These are phyloP conservation scores for Blomia tropicalis DNA, from an alignment of 2,888 invertebrate species.

Conservation along the genomic window DNA sequence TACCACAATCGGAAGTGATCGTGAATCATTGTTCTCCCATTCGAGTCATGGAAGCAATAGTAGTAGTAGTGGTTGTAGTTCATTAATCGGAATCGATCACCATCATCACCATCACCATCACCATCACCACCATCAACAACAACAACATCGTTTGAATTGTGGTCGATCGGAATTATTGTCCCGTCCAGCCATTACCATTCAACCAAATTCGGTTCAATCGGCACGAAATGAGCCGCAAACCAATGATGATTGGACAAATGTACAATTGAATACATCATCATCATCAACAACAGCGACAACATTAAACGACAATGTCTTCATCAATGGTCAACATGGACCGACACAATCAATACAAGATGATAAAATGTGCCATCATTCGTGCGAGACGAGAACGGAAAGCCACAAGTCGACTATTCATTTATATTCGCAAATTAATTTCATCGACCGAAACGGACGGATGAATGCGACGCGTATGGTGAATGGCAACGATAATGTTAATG, in stretches of 20 bases:
- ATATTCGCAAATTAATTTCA: constrained; percentile 5
- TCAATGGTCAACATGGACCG: background rate
- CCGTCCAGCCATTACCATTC: background rate
- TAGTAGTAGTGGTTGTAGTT: constrained; percentile 12
- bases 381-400: too few species aligned
- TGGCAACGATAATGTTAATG: too few species aligned
- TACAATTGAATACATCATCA: too few species aligned
- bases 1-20: background rate
- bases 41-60: constrained; percentile 2
- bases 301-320: background rate
- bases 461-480: too few species aligned
- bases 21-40: background rate
- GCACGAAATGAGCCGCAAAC: background rate
- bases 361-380: too few species aligned
- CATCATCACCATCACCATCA: background rate
- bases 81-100: background rate
- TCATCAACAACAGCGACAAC: too few species aligned
- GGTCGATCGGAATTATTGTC: background rate
- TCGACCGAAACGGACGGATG: background rate
- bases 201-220: background rate
- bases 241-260: background rate
- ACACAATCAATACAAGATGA: background rate
- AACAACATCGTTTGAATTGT: background rate
- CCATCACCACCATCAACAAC: background rate
- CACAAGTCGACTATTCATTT: background rate